phyloP scores from a whole-genome alignment of 2,888 invertebrate genomes.

The Escarpia spicata region DNA sequence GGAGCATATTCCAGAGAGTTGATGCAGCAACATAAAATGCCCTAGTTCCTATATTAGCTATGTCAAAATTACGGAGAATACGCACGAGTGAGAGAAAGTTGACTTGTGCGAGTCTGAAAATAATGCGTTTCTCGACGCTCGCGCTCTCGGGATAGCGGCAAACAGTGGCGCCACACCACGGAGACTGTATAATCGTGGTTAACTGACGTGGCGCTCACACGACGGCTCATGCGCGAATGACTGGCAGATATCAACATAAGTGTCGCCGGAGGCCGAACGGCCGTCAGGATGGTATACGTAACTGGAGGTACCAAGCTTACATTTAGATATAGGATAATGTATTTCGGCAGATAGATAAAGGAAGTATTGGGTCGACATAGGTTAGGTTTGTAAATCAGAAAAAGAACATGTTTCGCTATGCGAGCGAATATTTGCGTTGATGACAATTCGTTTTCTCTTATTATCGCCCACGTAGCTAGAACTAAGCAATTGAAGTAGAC shows the following conservation, averaged over 20 bases:
- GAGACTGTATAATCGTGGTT: background rate
- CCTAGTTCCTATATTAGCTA: too few relatives aligned
- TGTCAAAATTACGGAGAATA: too few relatives aligned
- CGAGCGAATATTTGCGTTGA: background rate
- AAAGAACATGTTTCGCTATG: background rate
- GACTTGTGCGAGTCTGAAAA: background rate
- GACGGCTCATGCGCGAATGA: background rate
- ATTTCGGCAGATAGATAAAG: background rate
- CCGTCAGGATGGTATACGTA: background rate
- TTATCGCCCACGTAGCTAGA: background rate
- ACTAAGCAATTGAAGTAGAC: too few relatives aligned
- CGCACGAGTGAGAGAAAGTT: too few relatives aligned
- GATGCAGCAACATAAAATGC: too few relatives aligned
- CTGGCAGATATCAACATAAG: background rate
- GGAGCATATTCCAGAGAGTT: too few relatives aligned
- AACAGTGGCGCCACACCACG: background rate
- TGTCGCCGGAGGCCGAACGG: background rate
- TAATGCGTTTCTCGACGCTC: background rate
- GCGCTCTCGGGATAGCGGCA: background rate
- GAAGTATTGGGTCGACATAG: background rate
- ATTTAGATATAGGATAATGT: background rate
- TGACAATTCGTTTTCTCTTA: background rate
- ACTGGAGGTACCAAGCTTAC: background rate
- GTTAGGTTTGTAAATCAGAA: background rate
- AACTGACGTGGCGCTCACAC: background rate